Base-by-base conservation (phyloP, 2,888 invertebrate genomes). In the Monopis laevigella region DNA sequence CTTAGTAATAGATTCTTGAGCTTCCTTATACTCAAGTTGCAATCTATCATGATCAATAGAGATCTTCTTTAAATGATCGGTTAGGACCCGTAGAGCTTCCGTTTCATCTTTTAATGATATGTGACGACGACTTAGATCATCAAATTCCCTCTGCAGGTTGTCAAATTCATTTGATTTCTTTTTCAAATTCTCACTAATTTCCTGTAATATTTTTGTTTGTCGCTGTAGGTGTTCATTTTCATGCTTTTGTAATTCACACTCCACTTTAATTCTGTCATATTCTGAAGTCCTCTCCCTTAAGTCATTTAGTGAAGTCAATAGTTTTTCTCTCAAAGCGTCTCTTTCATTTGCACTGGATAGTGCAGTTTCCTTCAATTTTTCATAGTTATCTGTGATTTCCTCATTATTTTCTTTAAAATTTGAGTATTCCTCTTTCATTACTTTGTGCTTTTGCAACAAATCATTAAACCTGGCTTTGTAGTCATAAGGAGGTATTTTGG, bases 401-500 rank as follows among this genome's bases (percentile, higher is more conserved):
- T 82, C 70, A 44, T 84, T 68, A 48, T 78, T 78, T 28, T 83
- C 82, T 51, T 77, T 71, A 24, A 84, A 58, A 12, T 78, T 72
- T 30, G 64, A 80, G 43, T 78, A 71, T 51, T 85, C 82, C 39
- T 60, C 65, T 53, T 84, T 85, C 8, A 87, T 60, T 1, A 51
- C 57, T 47, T 82, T 83, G 48, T 86, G 80, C 58, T 87, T 87
- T 44, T 85, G 84, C 11, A 78, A 58, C 39, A 89, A 67, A 50
- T 84, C 82, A 53, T 82, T 71, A 48, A 84, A 85, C 39, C 88
- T 82, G 18, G 86, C 86, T 60, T 88, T 86, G 47, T 82, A 87
- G 54, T 87, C 87, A 61, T 87, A 87, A 0, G 86, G 75, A 12
- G 84, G 75, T 38, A 85, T 83, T 46, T 86, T 82, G 41, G 84